These are phyloP conservation scores for Lithosia quadra DNA, from an alignment of 2,888 invertebrate genomes.

Conservation along the genomic window DNA sequence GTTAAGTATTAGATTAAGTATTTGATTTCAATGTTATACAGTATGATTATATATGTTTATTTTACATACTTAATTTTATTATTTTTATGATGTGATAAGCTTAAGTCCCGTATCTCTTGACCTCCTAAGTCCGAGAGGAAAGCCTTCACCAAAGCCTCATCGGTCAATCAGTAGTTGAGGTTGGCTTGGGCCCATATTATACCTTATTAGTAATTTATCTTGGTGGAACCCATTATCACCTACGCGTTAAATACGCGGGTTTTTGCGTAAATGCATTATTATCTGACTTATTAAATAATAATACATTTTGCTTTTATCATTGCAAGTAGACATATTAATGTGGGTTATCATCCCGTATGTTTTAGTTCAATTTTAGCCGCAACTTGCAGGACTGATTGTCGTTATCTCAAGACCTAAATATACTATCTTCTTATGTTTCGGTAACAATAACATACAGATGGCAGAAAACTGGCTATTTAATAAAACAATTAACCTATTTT, in stretches of 20 bases:
- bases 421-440: constrained; percentile 32
- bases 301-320: constrained; percentile 8
- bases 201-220: too few relatives aligned
- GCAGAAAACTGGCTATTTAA: not conserved
- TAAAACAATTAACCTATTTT: not conserved
- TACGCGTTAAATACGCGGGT: not conserved
- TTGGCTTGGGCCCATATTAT: too few relatives aligned
- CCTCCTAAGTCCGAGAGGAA: too few relatives aligned
- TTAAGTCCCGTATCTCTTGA: too few relatives aligned
- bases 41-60: too few relatives aligned
- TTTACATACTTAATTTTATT: too few relatives aligned
- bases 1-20: too few relatives aligned
- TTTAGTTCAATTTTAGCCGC: constrained; percentile 44
- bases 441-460: constrained; percentile 8
- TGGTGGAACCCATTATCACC: too few relatives aligned
- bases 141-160: too few relatives aligned
- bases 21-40: too few relatives aligned
- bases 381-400: constrained; percentile 32
- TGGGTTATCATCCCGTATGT: constrained; percentile 48
- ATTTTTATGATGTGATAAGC: too few relatives aligned
- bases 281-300: constrained; percentile 15
- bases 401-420: constrained; percentile 50
- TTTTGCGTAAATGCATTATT: not conserved
- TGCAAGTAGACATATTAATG: constrained; percentile 20
- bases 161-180: too few relatives aligned